Evolutionary conservation across 1,140 invertebrate species (phyloP), one percentile per base, ranked within the genome.

Genomic region (Gryon sp.): DNA sequence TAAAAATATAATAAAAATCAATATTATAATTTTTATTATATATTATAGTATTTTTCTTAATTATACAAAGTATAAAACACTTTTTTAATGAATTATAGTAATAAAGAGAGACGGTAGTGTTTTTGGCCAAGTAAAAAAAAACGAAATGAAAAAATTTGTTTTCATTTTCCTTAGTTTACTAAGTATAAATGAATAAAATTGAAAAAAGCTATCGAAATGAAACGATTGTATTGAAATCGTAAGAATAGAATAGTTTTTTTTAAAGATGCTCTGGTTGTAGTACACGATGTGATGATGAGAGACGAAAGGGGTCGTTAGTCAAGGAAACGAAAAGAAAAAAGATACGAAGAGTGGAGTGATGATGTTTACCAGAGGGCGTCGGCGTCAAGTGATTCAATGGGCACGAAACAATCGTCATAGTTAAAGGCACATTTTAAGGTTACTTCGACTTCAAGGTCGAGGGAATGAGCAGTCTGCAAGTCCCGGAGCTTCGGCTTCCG

Each of bases 401-500:
- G 62, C 48, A 53, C 55, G 74, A 52, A 74, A 57, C 68, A 76
- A 52, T 69, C 48, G 50, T 57, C 60, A 60, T 66, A 80, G 79
- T 63, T 69, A 55, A 70, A 65, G 74, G 50, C 63, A 62, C n/a
- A 30, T 46, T 52, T 68, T 38, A 38, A 30, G 55, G 66, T 72
- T 53, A 50, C 72, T 73, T 43, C 53, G 66, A 66, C 46, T 34
- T 15, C 63, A 41, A 68, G 36, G 62, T 75, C 65, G 69, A 45
- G 46, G 55, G 75, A 55, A 88, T 87, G 86, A 89, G 83, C 80
- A 85, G 81, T 55, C 80, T 87, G 45, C 84, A 87, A 68, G 84
- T 87, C 45, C 87, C 86, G 82, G 87, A 88, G 84, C 83, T 88
- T 12, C 80, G 86, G 83, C 84, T 88, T 72, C 85, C 86, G 79